Evolutionary conservation across 2,888 invertebrate species (phyloP).

Genomic region (Stomorhina lunata): DNA sequence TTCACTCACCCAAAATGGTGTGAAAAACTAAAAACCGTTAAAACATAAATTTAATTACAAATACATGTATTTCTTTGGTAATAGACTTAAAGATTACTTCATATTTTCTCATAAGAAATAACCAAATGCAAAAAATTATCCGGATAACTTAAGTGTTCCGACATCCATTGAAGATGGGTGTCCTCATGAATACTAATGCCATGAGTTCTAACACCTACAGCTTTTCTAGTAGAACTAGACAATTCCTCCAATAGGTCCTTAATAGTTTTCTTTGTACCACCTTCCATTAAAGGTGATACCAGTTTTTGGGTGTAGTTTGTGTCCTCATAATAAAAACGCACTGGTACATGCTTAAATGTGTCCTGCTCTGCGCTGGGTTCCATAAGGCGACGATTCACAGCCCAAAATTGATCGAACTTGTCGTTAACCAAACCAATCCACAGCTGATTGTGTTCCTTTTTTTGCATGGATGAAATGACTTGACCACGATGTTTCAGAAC

Average conservation of each 20-base stretch:
- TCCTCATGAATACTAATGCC: constrained; percentile 93
- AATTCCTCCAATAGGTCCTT: constrained; percentile 77
- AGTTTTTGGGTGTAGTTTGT: constrained; percentile 78
- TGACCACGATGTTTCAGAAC: constrained; percentile 96
- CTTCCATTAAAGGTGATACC: constrained; percentile 75
- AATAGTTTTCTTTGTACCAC: constrained; percentile 78
- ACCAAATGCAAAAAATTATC: constrained; percentile 98
- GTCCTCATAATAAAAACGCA: constrained; percentile 87
- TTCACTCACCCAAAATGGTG: too few relatives aligned
- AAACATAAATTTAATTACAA: too few relatives aligned
- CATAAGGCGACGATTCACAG: constrained; percentile 97
- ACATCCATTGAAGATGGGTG: constrained; percentile 97
- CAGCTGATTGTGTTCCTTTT: constrained; percentile 97
- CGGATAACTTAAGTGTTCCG: constrained; percentile 98
- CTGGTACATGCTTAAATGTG: constrained; percentile 93
- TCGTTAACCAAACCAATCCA: constrained; percentile 97
- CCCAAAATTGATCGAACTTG: constrained; percentile 99
- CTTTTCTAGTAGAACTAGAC: constrained; percentile 78
- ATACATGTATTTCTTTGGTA: too few relatives aligned
- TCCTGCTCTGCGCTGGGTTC: constrained; percentile 89
- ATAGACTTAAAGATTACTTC: too few relatives aligned
- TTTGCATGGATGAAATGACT: constrained; percentile 94
- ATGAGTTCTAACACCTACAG: constrained; percentile 89
- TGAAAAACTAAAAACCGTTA: too few relatives aligned
- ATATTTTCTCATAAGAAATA: constrained; percentile 76